A percentile compares a stretch with the other conserved stretches of the same genome.
Conservation (phyloP, 2,797 vertebrate species). For the Falco columbarius region DNA sequence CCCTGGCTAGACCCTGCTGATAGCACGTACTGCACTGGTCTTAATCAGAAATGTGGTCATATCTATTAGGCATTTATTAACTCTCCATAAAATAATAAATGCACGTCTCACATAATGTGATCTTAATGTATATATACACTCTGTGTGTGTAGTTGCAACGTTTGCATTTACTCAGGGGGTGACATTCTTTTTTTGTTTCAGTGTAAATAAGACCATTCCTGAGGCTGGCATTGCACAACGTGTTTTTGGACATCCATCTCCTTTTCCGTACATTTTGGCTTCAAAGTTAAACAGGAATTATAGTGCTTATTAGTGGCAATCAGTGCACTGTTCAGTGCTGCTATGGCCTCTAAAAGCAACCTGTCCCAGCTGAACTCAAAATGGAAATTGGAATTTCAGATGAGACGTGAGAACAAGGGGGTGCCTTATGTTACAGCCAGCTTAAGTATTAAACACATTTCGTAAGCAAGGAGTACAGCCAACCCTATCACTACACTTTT, state of each 20-base stretch:
- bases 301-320: neutral
- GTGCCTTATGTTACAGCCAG: constrained; percentile 81
- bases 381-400: constrained; percentile 30
- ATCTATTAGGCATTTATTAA: neutral
- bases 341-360: neutral
- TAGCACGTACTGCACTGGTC: neutral
- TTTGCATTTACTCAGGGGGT: neutral
- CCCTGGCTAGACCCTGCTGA: neutral
- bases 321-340: neutral
- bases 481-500: constrained; percentile 72
- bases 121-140: neutral
- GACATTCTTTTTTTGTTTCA: neutral
- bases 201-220: neutral
- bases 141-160: neutral
- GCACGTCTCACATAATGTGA: neutral
- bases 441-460: constrained; percentile 73
- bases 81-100: neutral
- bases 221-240: neutral
- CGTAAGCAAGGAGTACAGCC: constrained; percentile 74
- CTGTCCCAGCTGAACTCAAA: constrained; percentile 13
- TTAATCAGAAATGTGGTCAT: neutral
- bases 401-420: constrained; percentile 78
- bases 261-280: neutral
- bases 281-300: neutral
- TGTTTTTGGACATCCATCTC: neutral